phyloP scores from a whole-genome alignment of 2,888 invertebrate genomes.

The Notocelia uddmanniana region DNA sequence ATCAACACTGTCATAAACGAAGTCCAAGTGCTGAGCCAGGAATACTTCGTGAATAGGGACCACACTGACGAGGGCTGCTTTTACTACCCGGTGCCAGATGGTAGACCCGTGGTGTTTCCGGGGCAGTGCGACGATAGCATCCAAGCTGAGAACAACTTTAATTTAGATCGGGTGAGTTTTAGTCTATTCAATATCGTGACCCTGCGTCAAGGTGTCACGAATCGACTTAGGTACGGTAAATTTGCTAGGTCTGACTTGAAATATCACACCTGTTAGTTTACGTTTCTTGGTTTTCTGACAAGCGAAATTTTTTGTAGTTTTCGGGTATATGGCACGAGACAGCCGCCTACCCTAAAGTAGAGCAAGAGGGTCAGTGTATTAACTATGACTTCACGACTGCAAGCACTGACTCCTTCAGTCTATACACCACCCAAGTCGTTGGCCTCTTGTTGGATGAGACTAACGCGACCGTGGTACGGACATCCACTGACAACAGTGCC shows the following conservation, averaged over 20 bases:
- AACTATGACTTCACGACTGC: slow-evolving; percentile 43
- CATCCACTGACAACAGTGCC: slow-evolving; percentile 32
- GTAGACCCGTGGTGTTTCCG: slow-evolving; percentile 65
- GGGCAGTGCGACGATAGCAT: slow-evolving; percentile 69
- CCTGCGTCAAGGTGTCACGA: too few relatives aligned
- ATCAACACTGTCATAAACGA: slow-evolving; percentile 56
- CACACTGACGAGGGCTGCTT: slow-evolving; percentile 68
- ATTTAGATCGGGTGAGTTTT: slow-evolving; percentile 56
- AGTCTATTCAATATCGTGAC: not conserved
- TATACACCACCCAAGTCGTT: slow-evolving; percentile 36
- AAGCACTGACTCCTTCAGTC: slow-evolving; percentile 13
- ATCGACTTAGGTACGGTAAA: too few relatives aligned
- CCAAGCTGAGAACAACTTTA: slow-evolving; percentile 60
- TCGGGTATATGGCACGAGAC: slow-evolving; percentile 47
- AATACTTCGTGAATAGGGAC: slow-evolving; percentile 59
- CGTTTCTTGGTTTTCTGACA: not conserved
- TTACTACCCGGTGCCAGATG: slow-evolving; percentile 66
- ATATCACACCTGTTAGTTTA: not conserved
- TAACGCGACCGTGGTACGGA: slow-evolving; percentile 35
- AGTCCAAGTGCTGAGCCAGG: slow-evolving; percentile 61
- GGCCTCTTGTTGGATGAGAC: slow-evolving; percentile 26
- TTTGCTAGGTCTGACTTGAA: not conserved
- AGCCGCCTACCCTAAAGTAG: slow-evolving; percentile 43
- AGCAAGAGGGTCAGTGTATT: slow-evolving; percentile 36
- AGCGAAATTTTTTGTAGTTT: slow-evolving; percentile 29